Evolutionary conservation across 2,113 vertebrate genomes (phyloP), one percentile per base, ranked within the genome.

Genomic region (Psammodynastes pulverulentus): DNA sequence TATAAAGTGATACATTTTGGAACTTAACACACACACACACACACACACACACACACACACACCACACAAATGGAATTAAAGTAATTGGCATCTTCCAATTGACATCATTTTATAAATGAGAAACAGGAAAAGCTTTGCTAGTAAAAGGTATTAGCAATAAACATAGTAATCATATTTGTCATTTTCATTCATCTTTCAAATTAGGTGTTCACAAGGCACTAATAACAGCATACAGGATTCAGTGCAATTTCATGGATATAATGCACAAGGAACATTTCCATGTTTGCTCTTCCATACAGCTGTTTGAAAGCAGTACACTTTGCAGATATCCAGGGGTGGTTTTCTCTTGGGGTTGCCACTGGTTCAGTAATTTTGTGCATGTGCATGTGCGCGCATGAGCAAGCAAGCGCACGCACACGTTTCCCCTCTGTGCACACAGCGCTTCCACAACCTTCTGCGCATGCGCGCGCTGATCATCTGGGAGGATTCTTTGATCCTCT

Each of bases 171-270:
- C 93, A 91, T 95, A 95, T 96, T 96, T 97, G 95, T 97, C 96
- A 96, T 96, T 96, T 96, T 96, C 95, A 96, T 97, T 97, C 97
- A 97, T 96, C 97, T 97, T 96, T 95, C 96, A 96, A 97, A 97
- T 97, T 94, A 96, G 95, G 96, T 96, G 95, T 96, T 97, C 96
- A 93, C 90, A 92, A 95, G 90, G 93, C 96, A 95, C 94, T 97
- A 97, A 97, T 95, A 94, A 93, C 95, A 96, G 95, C 94, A 95
- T 93, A 94, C 94, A 95, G 96, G 95, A 95, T 95, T 97, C 97
- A 96, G 91, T 94, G 96, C 92, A 96, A 97, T 97, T 96, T 96
- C 95, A 95, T 89, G 95, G 95, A 95, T 95, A 94, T 96, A 96
- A 96, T 96, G 94, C 94, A 95, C 87, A 94, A 94, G 93, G 93